A percentile compares a stretch with the other conserved stretches of the same genome.
phyloP scores from a whole-genome alignment of 2,113 vertebrate species.

The Menidia beryllina region DNA sequence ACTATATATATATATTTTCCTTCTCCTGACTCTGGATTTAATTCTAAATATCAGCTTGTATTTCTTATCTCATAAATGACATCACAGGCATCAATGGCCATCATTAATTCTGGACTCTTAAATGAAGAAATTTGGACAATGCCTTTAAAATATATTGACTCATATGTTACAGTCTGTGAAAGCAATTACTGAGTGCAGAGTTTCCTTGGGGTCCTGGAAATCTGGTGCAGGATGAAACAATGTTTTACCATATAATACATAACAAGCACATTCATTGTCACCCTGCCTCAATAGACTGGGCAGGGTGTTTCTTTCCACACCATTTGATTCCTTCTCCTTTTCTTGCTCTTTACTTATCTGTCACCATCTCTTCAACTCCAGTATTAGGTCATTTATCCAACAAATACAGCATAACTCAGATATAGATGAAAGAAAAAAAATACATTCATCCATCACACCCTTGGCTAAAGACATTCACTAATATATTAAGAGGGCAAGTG shows the following conservation, averaged over 20 bases:
- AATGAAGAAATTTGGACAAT: slow-evolving; percentile 60
- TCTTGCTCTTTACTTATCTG: slow-evolving; percentile 32
- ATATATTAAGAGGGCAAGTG: slow-evolving; percentile 48
- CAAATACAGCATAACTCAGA: slow-evolving; percentile 26
- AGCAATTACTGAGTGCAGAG: slow-evolving; percentile 55
- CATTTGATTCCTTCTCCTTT: slow-evolving; percentile 20
- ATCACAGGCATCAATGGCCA: slow-evolving; percentile 55
- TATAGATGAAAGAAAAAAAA: slow-evolving; percentile 21
- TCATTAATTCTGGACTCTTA: slow-evolving; percentile 62
- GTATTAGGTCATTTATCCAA: slow-evolving; percentile 43
- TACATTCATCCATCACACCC: slow-evolving; percentile 31
- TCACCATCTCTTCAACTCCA: slow-evolving; percentile 30
- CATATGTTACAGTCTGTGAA: slow-evolving; percentile 57
- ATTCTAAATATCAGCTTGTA: slow-evolving; percentile 52
- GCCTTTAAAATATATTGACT: slow-evolving; percentile 67
- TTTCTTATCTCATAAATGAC: slow-evolving; percentile 72
- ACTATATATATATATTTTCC: background rate
- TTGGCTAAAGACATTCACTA: slow-evolving; percentile 15
- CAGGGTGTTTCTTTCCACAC: slow-evolving; percentile 40
- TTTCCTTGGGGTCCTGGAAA: slow-evolving; percentile 61
- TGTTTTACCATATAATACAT: slow-evolving; percentile 66
- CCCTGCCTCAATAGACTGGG: slow-evolving; percentile 50
- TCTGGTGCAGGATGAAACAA: slow-evolving; percentile 70
- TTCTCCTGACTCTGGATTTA: slow-evolving; percentile 39
- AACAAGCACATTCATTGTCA: slow-evolving; percentile 69